These are phyloP conservation scores for Paguma larvata DNA, from an alignment of 2,797 vertebrate species.

Conservation along the genomic window DNA sequence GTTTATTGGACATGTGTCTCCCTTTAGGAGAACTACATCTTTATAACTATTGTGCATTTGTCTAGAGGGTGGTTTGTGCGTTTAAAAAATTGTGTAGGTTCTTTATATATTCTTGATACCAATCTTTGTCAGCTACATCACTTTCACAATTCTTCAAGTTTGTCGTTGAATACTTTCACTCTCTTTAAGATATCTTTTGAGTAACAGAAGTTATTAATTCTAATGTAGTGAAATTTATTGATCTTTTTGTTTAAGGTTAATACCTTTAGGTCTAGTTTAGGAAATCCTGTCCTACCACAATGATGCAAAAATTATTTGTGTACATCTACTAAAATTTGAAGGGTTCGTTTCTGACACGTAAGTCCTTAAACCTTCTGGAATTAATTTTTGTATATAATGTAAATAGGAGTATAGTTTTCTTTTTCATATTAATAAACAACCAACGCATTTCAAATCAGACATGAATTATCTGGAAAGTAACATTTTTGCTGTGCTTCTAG, in stretches of 20 bases:
- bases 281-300: not conserved
- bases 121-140: not conserved
- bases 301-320: not conserved
- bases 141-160: not conserved
- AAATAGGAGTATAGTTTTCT: not conserved
- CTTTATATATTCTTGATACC: not conserved
- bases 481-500: constrained; percentile 44
- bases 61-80: not conserved
- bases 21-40: not conserved
- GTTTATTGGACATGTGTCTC: not conserved
- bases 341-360: not conserved
- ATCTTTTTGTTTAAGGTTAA: not conserved
- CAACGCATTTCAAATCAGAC: not conserved
- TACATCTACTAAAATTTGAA: not conserved
- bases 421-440: not conserved
- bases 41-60: not conserved
- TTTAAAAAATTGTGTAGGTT: not conserved
- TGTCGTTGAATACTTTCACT: not conserved
- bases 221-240: not conserved
- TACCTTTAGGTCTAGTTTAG: not conserved
- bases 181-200: not conserved
- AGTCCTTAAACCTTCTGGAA: not conserved
- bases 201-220: not conserved
- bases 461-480: constrained; percentile 78
- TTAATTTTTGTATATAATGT: not conserved